Evolutionary conservation across 2,797 vertebrate species (phyloP).

Genomic region (Paguma larvata): DNA sequence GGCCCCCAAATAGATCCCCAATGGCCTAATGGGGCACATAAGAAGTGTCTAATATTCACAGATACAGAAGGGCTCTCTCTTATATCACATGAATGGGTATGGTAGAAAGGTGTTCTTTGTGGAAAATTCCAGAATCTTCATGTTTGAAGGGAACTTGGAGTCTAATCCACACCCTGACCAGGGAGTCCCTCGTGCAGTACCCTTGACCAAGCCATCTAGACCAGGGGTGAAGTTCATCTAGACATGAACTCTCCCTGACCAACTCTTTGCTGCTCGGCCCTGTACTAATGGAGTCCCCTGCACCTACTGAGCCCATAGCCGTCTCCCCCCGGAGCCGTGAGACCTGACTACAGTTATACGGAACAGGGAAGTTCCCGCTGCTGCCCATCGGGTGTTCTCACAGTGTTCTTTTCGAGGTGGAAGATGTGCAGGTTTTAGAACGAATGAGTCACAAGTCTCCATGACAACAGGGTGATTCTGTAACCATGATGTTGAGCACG

Average conservation of each 20-base stretch:
- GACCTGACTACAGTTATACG: no score
- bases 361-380: background rate
- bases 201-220: background rate
- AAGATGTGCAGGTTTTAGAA: background rate
- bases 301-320: background rate
- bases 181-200: background rate
- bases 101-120: background rate
- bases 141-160: background rate
- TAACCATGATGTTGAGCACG: fast-evolving
- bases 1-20: background rate
- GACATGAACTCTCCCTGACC: background rate
- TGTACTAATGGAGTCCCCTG: background rate
- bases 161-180: background rate
- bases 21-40: fast-evolving
- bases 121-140: background rate
- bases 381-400: fast-evolving
- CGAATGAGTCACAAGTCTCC: background rate
- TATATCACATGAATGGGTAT: background rate
- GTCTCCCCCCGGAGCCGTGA: fast-evolving
- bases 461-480: background rate
- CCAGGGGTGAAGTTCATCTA: background rate
- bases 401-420: background rate
- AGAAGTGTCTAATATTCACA: background rate
- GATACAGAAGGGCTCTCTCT: background rate
- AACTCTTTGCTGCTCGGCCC: background rate